Percentiles rank a stretch among this genome's conserved stretches.
Conservation (phyloP, 2,797 vertebrate genomes). For the Hippocampus kuda region DNA sequence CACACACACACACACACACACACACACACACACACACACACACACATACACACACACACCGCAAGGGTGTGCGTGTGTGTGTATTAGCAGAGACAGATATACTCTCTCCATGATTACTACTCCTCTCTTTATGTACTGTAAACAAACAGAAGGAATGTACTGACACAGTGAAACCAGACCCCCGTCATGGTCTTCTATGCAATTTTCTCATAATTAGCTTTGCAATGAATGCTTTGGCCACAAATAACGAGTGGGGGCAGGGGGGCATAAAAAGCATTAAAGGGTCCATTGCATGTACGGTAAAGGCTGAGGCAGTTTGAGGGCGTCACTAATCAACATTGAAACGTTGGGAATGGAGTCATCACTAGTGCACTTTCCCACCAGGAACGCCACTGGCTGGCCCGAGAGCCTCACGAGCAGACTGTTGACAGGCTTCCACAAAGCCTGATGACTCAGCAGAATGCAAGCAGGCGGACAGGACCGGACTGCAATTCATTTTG, state of each 20-base stretch:
- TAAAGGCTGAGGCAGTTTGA: not conserved
- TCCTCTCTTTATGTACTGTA: conserved; percentile 22
- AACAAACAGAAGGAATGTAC: conserved; percentile 43
- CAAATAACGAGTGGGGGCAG: conserved; percentile 17
- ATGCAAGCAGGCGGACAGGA: conserved; percentile 34
- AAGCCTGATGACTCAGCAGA: conserved; percentile 59
- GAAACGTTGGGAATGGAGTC: conserved; percentile 21
- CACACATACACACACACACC: no score
- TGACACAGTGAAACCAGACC: conserved; percentile 31
- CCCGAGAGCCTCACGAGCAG: conserved; percentile 30
- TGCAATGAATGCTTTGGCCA: conserved; percentile 7
- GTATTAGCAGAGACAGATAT: not conserved
- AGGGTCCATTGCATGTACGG: not conserved
- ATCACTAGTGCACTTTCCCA: conserved; percentile 34
- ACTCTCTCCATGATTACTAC: not conserved
- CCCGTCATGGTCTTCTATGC: not conserved
- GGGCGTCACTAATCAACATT: conserved; percentile 23
- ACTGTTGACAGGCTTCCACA: conserved; percentile 53
- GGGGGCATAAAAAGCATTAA: conserved; percentile 1
- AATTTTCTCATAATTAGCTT: conserved; percentile 25
- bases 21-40: no score
- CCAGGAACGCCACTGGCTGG: conserved; percentile 24
- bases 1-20: no score
- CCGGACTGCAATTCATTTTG: not conserved
- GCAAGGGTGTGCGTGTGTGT: no score